Base-by-base conservation (phyloP, 2,888 invertebrate genomes). In the Scaptomyza parva region DNA sequence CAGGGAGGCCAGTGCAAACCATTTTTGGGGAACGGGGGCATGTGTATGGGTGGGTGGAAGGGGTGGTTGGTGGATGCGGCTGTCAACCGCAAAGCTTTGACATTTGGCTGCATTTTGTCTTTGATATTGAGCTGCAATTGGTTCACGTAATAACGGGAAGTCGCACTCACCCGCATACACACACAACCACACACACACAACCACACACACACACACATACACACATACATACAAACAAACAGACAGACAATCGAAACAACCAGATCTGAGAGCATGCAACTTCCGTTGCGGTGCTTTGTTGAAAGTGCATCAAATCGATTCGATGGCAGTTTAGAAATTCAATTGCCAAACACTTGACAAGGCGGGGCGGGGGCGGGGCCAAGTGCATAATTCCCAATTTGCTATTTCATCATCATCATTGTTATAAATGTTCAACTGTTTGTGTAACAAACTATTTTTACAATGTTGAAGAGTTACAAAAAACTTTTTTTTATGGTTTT, bases 21-120 rank as follows among this genome's bases (percentile, higher is more conserved):
- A n/a, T n/a, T n/a, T n/a, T n/a, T n/a, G n/a, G 28, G 2, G 24
- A 6, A 2, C 18, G 18, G 20, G 0, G 3, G 7, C 0, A 11
- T 0, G 40, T 1, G 8, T 12, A n/a, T 22, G 6, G 3, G 5
- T 0, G 8, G 43, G 6, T 11, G 20, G n/a, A 17, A 3, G 18
- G 18, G 14, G 0, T 17, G 17, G 14, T 1, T 11, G 14, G 20
- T n/a, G n/a, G n/a, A n/a, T n/a, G 17, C 17, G 14, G 3, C 68
- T 61, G 70, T 68, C 69, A 70, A 75, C 71, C 73, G 76, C 76
- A 73, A 47, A 48, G 58, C 70, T 70, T 70, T 70, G 74, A 74
- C 76, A 65, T 60, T 73, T 75, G 54, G 58, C 48, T 73, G 71
- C 70, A 47, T 57, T 71, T 71, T 67, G 60, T 40, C 58, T 74